Conservation (phyloP, 2,888 invertebrate genomes). For the Pyrrhia umbra region DNA sequence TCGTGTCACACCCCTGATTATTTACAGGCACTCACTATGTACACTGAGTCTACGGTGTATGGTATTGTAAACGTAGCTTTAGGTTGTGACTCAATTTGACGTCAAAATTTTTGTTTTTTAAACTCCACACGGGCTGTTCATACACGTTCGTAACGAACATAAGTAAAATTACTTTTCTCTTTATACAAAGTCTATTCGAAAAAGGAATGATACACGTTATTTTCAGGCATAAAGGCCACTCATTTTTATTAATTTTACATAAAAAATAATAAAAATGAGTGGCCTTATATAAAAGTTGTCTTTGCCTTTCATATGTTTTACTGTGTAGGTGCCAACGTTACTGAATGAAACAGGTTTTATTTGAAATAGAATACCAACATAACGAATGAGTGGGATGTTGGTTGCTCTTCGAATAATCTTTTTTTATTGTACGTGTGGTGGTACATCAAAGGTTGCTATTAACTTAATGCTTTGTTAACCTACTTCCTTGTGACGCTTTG, state of each 20-base stretch:
- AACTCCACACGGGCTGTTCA: constrained; percentile 1
- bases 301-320: background rate
- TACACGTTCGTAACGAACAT: no score
- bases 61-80: background rate
- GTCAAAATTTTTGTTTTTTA: background rate
- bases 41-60: no score
- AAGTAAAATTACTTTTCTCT: background rate
- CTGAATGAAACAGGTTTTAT: constrained; percentile 9
- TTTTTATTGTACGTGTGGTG: constrained; percentile 3
- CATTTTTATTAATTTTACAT: background rate
- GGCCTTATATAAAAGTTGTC: background rate
- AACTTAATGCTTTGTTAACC: constrained; percentile 39
- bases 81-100: background rate
- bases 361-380: constrained; percentile 1
- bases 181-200: background rate
- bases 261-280: no score
- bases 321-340: background rate
- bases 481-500: constrained; percentile 24
- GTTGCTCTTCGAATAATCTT: constrained; percentile 5
- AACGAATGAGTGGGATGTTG: constrained; percentile 7
- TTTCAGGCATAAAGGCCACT: background rate
- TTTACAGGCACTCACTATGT: no score
- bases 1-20: no score
- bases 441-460: constrained; percentile 31
- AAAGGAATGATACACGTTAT: background rate